These are phyloP conservation scores for Microchirus variegatus DNA, from an alignment of 2,797 vertebrate genomes.

Conservation along the genomic window DNA sequence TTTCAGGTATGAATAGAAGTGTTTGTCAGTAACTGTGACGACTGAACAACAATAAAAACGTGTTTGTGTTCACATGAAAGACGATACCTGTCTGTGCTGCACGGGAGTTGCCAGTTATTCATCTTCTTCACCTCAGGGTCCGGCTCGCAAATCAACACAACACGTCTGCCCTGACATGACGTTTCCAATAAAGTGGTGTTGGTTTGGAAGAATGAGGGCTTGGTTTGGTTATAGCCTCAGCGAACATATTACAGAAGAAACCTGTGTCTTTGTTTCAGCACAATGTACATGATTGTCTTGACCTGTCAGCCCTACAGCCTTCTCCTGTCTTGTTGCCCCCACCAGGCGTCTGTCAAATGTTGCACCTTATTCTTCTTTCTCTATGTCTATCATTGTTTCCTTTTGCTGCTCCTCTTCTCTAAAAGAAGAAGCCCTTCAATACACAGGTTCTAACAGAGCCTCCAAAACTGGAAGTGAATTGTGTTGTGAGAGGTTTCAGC, in stretches of 20 bases:
- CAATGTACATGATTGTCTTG: conserved; percentile 9
- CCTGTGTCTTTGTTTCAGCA: conserved; percentile 29
- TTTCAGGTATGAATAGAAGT: too few relatives aligned
- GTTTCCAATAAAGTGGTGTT: conserved; percentile 42
- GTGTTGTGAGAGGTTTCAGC: conserved; percentile 11
- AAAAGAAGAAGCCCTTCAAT: conserved; percentile 2
- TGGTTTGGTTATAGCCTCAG: conserved; percentile 18
- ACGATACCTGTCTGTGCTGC: not conserved
- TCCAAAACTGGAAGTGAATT: conserved; percentile 5
- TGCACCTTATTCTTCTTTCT: not conserved
- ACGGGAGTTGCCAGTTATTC: conserved; percentile 33
- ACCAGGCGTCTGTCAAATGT: conserved; percentile 21
- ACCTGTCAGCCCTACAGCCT: conserved; percentile 26
- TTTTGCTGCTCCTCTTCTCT: conserved; percentile 15
- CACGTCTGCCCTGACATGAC: conserved; percentile 45
- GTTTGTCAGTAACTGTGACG: too few relatives aligned
- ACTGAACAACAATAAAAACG: not conserved
- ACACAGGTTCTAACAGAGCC: not conserved
- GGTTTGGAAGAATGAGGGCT: conserved; percentile 21
- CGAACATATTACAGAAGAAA: conserved; percentile 23
- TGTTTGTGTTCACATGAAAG: conserved; percentile 7
- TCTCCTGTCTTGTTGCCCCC: conserved; percentile 14
- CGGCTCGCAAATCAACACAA: conserved; percentile 39
- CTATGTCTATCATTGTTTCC: conserved; percentile 3
- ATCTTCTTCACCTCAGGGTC: conserved; percentile 33